Percentiles rank a stretch among this genome's conserved stretches.
Conservation (phyloP, 64 coral and sea anemone species). For the Cladopsammia gracilis region DNA sequence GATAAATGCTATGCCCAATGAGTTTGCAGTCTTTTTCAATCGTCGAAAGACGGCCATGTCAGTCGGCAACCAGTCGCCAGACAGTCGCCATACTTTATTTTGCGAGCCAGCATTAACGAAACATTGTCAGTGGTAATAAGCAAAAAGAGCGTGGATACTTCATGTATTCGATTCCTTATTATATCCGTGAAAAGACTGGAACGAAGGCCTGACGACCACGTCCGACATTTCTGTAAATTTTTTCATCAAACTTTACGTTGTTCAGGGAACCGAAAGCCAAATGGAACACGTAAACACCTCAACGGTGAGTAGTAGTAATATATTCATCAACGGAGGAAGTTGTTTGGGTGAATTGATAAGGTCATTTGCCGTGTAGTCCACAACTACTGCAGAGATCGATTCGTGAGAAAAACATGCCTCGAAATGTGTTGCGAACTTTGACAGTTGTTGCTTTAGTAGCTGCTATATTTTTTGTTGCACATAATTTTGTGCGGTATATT, state of each 20-base stretch:
- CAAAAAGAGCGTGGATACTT: too few relatives aligned
- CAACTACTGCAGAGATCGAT: neutral
- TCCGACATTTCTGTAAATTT: neutral
- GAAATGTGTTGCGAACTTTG: slow-evolving; percentile 50
- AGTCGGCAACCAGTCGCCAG: too few relatives aligned
- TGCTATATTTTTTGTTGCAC: slow-evolving; percentile 48
- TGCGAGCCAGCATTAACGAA: neutral
- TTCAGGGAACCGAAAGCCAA: slow-evolving; percentile 3
- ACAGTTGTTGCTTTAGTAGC: slow-evolving; percentile 30
- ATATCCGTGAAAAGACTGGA: neutral
- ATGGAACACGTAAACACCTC: neutral
- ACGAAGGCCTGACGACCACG: neutral
- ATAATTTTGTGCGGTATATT: slow-evolving; percentile 64
- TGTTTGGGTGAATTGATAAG: neutral
- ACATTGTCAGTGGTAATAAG: neutral
- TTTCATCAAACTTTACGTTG: neutral
- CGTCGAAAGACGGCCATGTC: too few relatives aligned
- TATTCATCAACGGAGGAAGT: neutral
- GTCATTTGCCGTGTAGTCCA: neutral
- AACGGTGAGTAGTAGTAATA: slow-evolving; percentile 16
- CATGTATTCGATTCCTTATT: too few relatives aligned
- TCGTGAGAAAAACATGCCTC: neutral
- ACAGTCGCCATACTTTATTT: too few relatives aligned
- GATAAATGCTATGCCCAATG: neutral
- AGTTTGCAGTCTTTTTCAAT: neutral